Evolutionary conservation across 2,113 vertebrate genomes (phyloP).

Genomic region (Dermatemys mawii): DNA sequence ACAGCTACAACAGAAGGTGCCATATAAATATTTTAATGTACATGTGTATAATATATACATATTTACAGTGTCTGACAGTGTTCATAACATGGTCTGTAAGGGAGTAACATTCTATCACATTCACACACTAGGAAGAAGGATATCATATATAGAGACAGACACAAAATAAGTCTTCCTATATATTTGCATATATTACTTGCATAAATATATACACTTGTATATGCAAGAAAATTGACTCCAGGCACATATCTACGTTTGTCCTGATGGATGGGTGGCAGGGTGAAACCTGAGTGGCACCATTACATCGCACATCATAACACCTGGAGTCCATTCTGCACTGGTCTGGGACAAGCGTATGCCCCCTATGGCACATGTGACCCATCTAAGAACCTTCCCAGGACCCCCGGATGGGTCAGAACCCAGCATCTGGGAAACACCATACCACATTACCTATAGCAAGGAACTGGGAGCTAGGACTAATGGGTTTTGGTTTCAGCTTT

Average conservation of each 20-base stretch:
- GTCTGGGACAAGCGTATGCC: neutral
- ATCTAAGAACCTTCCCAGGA: neutral
- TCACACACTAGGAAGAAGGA: neutral
- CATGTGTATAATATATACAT: neutral
- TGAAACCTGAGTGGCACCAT: neutral
- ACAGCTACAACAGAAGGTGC: neutral
- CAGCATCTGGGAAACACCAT: neutral
- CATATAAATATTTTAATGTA: neutral
- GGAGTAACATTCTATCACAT: rapidly evolving
- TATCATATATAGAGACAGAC: neutral
- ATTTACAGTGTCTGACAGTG: neutral
- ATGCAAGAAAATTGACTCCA: neutral
- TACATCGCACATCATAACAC: no score
- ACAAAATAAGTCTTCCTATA: neutral
- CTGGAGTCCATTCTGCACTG: neutral
- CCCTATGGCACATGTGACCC: neutral
- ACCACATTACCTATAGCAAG: rapidly evolving
- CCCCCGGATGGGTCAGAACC: neutral
- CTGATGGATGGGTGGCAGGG: neutral
- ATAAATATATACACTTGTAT: neutral
- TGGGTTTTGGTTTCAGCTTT: neutral
- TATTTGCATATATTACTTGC: neutral
- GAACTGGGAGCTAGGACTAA: neutral
- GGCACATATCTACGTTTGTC: neutral
- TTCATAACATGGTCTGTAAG: neutral